Conservation (phyloP, 2,888 invertebrate genomes). For the Schrankia costaestrigalis region DNA sequence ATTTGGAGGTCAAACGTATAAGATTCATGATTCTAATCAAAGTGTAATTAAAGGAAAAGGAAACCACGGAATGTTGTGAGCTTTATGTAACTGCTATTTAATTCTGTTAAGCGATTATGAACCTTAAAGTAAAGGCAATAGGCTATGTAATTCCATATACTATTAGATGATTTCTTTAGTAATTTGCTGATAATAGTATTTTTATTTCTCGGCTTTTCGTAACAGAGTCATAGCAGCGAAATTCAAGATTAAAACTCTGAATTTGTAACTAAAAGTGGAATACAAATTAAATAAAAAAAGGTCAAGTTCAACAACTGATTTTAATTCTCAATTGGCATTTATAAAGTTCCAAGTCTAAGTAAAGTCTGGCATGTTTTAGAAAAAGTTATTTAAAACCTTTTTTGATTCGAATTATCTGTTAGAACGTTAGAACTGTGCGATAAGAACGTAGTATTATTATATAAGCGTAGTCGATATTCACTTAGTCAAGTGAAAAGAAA, state of each 20-base stretch:
- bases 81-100: conserved; percentile 25
- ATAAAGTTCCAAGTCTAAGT: conserved; percentile 15
- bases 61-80: conserved; percentile 23
- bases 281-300: conserved; percentile 15
- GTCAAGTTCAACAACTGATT: conserved; percentile 19
- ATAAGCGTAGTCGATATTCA: conserved; percentile 39
- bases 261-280: conserved; percentile 2
- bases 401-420: no score
- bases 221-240: conserved; percentile 9
- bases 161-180: conserved; percentile 5
- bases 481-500: conserved; percentile 51
- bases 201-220: conserved; percentile 14
- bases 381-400: conserved; percentile 22
- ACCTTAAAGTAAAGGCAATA: conserved; percentile 8
- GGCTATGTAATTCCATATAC: conserved; percentile 12
- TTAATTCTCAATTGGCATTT: conserved; percentile 20
- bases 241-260: conserved; percentile 9
- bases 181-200: conserved; percentile 24
- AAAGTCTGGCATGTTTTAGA: conserved; percentile 19
- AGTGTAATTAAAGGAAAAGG: conserved; percentile 34
- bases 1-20: conserved; percentile 32
- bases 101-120: conserved; percentile 14
- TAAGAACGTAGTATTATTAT: conserved; percentile 35
- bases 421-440: conserved; percentile 20
- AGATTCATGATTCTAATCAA: conserved; percentile 35